These are phyloP conservation scores for Pemphigus obesinymphae DNA, from an alignment of 1,140 invertebrate species.

Conservation along the genomic window DNA sequence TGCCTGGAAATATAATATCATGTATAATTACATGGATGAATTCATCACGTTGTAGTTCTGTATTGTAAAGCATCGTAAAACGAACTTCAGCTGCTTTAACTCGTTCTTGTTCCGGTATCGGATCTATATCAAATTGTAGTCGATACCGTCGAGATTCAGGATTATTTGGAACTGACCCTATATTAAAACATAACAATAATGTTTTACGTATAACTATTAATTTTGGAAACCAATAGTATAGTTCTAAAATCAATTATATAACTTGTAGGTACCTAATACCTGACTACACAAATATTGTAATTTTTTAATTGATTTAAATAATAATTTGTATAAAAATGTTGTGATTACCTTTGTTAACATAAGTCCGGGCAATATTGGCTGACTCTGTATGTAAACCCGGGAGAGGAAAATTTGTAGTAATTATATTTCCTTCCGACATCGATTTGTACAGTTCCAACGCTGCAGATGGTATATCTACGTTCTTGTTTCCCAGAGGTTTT, in stretches of 20 bases:
- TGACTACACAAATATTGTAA: too few species aligned
- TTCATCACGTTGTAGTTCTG: constrained; percentile 41
- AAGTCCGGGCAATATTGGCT: constrained; percentile 82
- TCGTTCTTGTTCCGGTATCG: constrained; percentile 66
- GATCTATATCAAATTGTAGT: constrained; percentile 71
- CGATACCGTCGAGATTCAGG: constrained; percentile 60
- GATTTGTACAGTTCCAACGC: constrained; percentile 71
- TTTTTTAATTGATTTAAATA: too few species aligned
- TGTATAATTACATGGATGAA: constrained; percentile 59
- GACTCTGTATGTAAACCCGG: constrained; percentile 62
- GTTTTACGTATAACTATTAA: too few species aligned
- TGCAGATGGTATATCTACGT: constrained; percentile 66
- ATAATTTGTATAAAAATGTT: too few species aligned
- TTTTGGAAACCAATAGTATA: too few species aligned
- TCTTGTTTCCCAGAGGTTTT: constrained; percentile 55
- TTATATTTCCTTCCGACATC: constrained; percentile 56
- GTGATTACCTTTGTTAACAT: constrained; percentile 76
- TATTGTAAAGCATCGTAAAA: constrained; percentile 57
- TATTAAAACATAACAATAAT: neutral
- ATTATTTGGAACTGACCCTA: neutral
- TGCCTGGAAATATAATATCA: constrained; percentile 74
- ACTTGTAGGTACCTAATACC: too few species aligned
- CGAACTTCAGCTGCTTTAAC: constrained; percentile 71
- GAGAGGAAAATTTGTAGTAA: constrained; percentile 61
- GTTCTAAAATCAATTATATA: too few species aligned